phyloP scores from a whole-genome alignment of 2,113 vertebrate species.

The Acanthochromis polyacanthus region DNA sequence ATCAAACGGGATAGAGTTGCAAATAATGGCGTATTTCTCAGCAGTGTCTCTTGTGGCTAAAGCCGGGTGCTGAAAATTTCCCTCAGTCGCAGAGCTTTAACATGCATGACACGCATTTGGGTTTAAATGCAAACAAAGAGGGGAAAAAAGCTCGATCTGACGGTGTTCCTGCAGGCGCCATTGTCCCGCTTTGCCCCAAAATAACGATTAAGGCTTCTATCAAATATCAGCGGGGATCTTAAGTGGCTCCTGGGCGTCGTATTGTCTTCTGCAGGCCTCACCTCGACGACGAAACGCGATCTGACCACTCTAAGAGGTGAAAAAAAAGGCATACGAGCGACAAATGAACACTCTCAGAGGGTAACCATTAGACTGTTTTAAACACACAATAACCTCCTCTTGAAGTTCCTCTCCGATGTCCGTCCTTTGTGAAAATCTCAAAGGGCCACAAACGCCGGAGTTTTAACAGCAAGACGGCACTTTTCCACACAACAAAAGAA shows the following conservation, averaged over 20 bases:
- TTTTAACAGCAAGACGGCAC: neutral
- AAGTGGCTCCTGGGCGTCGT: conserved; percentile 69
- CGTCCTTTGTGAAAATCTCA: conserved; percentile 36
- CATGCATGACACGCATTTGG: conserved; percentile 42
- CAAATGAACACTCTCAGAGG: conserved; percentile 52
- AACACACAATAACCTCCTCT: conserved; percentile 51
- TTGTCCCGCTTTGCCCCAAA: conserved; percentile 74
- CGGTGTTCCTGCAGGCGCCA: conserved; percentile 67
- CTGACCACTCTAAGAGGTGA: conserved; percentile 28
- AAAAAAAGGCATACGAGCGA: conserved; percentile 7
- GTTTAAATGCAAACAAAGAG: conserved; percentile 4
- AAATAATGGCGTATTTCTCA: conserved; percentile 67
- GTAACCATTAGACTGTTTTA: conserved; percentile 80
- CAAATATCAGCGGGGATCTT: conserved; percentile 72
- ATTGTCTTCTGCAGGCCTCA: conserved; percentile 56
- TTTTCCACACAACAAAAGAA: too few species aligned
- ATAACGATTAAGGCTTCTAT: conserved; percentile 81
- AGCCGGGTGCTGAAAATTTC: conserved; percentile 69
- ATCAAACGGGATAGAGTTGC: conserved; percentile 76
- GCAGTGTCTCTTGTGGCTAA: conserved; percentile 44
- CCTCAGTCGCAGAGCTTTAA: conserved; percentile 64
- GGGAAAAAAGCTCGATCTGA: conserved; percentile 37
- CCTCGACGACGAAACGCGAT: conserved; percentile 72
- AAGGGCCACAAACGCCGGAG: too few species aligned
- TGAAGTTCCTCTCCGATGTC: conserved; percentile 8